Evolutionary conservation across 64 coral and sea anemone species (phyloP).

Genomic region (Actinia equina): DNA sequence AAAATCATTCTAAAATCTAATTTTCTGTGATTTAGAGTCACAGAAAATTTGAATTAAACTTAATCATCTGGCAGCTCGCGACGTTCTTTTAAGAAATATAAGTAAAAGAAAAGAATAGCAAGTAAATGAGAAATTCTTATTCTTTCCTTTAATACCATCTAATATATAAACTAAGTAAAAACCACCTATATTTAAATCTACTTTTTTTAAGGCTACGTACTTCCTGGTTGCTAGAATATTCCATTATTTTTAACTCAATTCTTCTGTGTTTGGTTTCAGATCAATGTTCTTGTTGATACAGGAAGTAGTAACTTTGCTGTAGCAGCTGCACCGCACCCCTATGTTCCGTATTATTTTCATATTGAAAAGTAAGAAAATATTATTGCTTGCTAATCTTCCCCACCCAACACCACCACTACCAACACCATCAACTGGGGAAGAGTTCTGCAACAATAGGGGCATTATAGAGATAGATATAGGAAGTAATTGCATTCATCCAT

Average conservation of each 20-base stretch:
- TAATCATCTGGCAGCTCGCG: neutral
- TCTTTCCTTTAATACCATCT: too few species aligned
- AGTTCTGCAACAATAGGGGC: too few species aligned
- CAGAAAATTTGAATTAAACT: neutral
- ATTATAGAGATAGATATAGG: too few species aligned
- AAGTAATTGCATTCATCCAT: too few species aligned
- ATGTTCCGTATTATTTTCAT: slow-evolving; percentile 88
- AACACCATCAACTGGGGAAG: too few species aligned
- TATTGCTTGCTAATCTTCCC: too few species aligned
- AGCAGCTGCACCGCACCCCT: slow-evolving; percentile 84
- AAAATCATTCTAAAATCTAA: neutral
- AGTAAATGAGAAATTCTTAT: neutral
- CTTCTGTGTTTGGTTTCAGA: slow-evolving; percentile 35
- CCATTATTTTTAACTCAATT: neutral
- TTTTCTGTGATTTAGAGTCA: neutral
- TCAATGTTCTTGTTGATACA: slow-evolving; percentile 99
- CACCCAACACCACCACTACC: too few species aligned
- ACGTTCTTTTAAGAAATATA: neutral
- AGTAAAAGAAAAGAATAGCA: neutral
- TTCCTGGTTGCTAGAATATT: too few species aligned
- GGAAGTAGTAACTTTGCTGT: slow-evolving; percentile 99
- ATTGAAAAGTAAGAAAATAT: slow-evolving; percentile 71
- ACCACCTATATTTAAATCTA: too few species aligned
- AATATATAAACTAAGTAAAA: too few species aligned
- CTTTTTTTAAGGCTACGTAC: too few species aligned